A percentile compares a stretch with the other conserved stretches of the same genome.
Conservation (phyloP, 1,140 invertebrate species). For the Zaprionus kolodkinae region DNA sequence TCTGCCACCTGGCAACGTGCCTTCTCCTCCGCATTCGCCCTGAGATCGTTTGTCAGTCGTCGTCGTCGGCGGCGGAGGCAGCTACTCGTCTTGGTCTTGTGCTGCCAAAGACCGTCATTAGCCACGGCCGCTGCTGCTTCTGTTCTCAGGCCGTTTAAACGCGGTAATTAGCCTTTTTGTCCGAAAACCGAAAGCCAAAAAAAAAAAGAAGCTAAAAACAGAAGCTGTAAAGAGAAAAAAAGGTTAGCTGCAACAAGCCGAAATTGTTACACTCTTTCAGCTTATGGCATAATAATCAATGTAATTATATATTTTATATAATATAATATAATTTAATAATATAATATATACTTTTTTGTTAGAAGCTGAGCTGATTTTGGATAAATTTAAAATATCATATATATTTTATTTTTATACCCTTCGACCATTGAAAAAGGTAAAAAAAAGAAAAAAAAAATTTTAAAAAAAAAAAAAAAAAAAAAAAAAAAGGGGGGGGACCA, state of each 20-base stretch:
- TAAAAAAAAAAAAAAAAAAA: too few species aligned
- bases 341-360: too few species aligned
- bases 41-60: slow-evolving; percentile 57
- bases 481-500: too few species aligned
- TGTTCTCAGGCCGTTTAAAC: slow-evolving; percentile 70
- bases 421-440: too few species aligned
- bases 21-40: slow-evolving; percentile 21
- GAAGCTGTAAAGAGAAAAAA: not conserved
- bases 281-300: too few species aligned
- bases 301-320: too few species aligned
- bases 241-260: not conserved
- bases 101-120: slow-evolving; percentile 76
- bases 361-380: too few species aligned
- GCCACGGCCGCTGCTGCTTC: slow-evolving; percentile 47
- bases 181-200: slow-evolving; percentile 11
- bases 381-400: too few species aligned
- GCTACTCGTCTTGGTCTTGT: slow-evolving; percentile 67
- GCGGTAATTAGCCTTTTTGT: slow-evolving; percentile 72
- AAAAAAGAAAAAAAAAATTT: too few species aligned
- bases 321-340: too few species aligned
- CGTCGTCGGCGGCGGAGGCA: too few species aligned
- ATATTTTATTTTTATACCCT: too few species aligned
- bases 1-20: not conserved
- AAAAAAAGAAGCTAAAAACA: not conserved
- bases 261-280: not conserved